Percentiles rank a stretch among this genome's conserved stretches.
Conservation (phyloP, 2,888 invertebrate species). For the Eilema depressum region DNA sequence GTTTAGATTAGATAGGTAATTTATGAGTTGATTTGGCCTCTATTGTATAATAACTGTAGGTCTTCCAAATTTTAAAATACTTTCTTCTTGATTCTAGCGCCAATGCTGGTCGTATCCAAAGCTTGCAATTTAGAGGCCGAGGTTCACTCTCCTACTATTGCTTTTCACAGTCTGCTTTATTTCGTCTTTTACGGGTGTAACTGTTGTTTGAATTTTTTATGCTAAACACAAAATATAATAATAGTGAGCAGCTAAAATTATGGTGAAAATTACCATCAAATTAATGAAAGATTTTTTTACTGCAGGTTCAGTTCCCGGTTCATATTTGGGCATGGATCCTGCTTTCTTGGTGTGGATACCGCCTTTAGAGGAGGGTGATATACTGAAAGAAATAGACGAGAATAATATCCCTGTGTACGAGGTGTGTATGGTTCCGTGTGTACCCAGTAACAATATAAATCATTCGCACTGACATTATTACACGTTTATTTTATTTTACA, state of each 20-base stretch:
- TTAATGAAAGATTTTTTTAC: slow-evolving; percentile 6
- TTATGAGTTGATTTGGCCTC: neutral
- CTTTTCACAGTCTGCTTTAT: too few relatives aligned
- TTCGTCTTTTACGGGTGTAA: too few relatives aligned
- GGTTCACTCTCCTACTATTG: too few relatives aligned
- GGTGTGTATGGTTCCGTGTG: slow-evolving; percentile 52
- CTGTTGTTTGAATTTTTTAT: too few relatives aligned
- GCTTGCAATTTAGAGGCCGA: too few relatives aligned
- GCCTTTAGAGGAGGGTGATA: slow-evolving; percentile 91
- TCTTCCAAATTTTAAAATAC: too few relatives aligned
- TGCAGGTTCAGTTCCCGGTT: slow-evolving; percentile 93
- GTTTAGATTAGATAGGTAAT: too few relatives aligned
- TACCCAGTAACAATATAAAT: neutral
- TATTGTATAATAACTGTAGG: neutral
- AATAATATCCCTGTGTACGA: slow-evolving; percentile 79
- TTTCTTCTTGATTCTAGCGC: too few relatives aligned
- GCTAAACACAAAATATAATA: too few relatives aligned
- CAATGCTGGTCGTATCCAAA: too few relatives aligned
- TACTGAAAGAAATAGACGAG: slow-evolving; percentile 87
- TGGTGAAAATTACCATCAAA: neutral
- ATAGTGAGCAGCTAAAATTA: neutral
- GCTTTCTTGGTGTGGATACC: slow-evolving; percentile 96
- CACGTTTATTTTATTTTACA: slow-evolving; percentile 46
- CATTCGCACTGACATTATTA: neutral
- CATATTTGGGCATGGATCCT: slow-evolving; percentile 95